Evolutionary conservation across 2,888 invertebrate species (phyloP), one percentile per base, ranked within the genome.

Genomic region (Nomada hirtipes): DNA sequence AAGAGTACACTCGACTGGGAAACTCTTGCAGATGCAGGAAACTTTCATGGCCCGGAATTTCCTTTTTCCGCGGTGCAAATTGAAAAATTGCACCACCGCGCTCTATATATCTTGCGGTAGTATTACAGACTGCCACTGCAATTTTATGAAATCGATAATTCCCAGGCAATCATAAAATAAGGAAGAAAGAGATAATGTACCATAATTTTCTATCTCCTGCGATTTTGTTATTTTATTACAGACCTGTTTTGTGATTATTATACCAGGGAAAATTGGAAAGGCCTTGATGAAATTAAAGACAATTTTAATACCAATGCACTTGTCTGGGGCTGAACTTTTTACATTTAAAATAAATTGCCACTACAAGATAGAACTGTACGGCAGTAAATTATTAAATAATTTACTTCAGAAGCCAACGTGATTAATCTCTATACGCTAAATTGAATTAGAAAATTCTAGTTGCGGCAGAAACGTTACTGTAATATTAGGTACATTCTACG

Each of bases 21-120:
- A 60, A 60, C 70, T 82, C 42, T 67, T 20, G 29, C 65, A 9
- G 59, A 57, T 20, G 63, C 47, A 4, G 52, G 44, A 44, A 74
- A 82, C 60, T 79, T 82, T 65, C 59, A 4, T 55, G 11, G 13
- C 4, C 0, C n/a, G 23, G 53, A 72, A 57, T 65, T 67, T 67
- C 42, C 68, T 74, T 70, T 59, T 67, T 23, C 55, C 53, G 52
- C 50, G 50, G 26, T 23, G 65, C 42, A 59, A 68, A 80, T 80
- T 78, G 68, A 68, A 78, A 77, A 72, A 77, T 80, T 68, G 26
- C 61, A 15, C 44, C 61, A 15, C 11, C n/a, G 7, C 47, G n/a
- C 26, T 59, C 53, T 55, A 1, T 15, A 36, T 23, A 23, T 76
- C 47, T 13, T 15, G 50, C 26, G 18, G 15, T 50, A 20, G 20